These are phyloP conservation scores for Ichneumoninae sp. DNA, from an alignment of 2,888 invertebrate species.

Conservation along the genomic window DNA sequence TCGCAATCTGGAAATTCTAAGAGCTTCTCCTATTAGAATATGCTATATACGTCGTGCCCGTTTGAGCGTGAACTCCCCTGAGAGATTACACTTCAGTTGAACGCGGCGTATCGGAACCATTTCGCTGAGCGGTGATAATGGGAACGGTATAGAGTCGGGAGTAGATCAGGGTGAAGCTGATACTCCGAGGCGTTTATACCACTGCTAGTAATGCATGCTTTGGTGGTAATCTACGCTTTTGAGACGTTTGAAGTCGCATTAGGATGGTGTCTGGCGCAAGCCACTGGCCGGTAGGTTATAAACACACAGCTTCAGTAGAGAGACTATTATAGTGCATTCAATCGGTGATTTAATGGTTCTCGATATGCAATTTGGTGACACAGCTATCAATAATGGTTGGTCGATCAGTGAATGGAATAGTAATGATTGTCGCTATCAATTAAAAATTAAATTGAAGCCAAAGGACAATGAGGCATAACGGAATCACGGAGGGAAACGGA, in stretches of 20 bases:
- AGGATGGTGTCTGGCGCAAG: not conserved
- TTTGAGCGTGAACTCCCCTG: not conserved
- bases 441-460: not conserved
- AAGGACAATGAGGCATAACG: not conserved
- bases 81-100: slow-evolving; percentile 16
- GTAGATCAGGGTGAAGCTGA: not conserved
- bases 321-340: not conserved
- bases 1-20: not conserved
- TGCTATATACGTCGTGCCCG: not conserved
- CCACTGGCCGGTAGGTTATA: not conserved
- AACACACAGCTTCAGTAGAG: not conserved
- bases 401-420: not conserved
- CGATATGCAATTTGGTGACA: not conserved
- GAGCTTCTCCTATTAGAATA: not conserved
- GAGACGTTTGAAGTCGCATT: not conserved
- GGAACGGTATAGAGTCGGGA: not conserved
- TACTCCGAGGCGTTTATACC: not conserved
- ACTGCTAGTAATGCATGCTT: not conserved
- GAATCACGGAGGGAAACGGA: not conserved
- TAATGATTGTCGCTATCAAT: not conserved
- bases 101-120: slow-evolving; percentile 11
- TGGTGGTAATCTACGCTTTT: not conserved
- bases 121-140: slow-evolving; percentile 2
- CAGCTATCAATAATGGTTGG: not conserved
- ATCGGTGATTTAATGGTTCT: not conserved